Evolutionary conservation across 2,888 invertebrate genomes (phyloP), one percentile per base, ranked within the genome.

Genomic region (Nomada ferruginata): DNA sequence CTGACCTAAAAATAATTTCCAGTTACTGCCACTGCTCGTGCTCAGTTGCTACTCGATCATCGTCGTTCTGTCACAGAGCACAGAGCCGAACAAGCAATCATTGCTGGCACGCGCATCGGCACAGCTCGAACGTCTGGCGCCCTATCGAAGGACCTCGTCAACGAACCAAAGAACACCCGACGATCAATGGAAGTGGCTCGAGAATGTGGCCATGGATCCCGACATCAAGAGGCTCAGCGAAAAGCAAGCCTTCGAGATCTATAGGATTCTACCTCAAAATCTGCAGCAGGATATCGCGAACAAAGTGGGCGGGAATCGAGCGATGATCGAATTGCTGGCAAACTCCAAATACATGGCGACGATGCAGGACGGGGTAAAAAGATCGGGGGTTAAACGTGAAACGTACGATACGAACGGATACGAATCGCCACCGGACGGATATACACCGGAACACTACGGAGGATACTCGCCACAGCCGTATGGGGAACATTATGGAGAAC

Each of bases 71-170:
- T 82, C 90, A 42, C 82, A 84, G 57, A 79, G 76, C 23, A 59
- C 72, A 55, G 74, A 79, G 76, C 84, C 75, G 84, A 87, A 59
- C 18, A 23, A 76, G 44, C 61, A 76, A 26, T 23, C 53, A 0
- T 53, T 86, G 13, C 26, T 53, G 13, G 64, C 70, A 9, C 84
- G 66, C 2, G 86, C 86, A 4, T 82, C 87, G 11, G 79, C 84
- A 2, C 93, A 93, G 66, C 85, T 93, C 68, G 89, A 92, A 10
- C 91, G 92, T 72, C 84, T 93, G n/a, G 86, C 91, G 11, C 78
- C 87, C 4, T 93, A 92, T 76, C 89, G 90, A 36, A 88, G 87
- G 57, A 13, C 53, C 1, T 69, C 83, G 20, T 10, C 47, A 15
- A 61, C 65, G 7, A 82, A 82, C 11, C 73, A 13, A 42, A 60